A percentile compares a stretch with the other conserved stretches of the same genome.
phyloP scores from a whole-genome alignment of 2,797 vertebrate genomes.

The Nasua narica region DNA sequence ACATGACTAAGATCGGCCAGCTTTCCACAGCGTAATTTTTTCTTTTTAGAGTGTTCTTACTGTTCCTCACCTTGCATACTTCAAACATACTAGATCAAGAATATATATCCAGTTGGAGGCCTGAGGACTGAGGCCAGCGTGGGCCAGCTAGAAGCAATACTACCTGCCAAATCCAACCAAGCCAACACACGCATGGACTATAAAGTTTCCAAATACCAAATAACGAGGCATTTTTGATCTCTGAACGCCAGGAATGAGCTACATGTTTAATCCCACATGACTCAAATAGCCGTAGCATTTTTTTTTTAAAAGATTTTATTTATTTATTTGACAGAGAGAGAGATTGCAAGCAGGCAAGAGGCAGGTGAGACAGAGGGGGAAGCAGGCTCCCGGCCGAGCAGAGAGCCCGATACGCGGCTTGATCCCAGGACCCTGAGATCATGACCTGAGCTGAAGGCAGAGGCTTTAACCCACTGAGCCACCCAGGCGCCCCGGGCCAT shows the following conservation, averaged over 20 bases:
- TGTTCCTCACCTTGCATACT: not conserved
- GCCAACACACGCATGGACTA: not conserved
- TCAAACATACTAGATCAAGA: not conserved
- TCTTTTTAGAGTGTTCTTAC: not conserved
- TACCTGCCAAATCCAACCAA: slow-evolving; percentile 40
- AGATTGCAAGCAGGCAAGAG: too few species aligned
- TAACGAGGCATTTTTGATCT: slow-evolving; percentile 24
- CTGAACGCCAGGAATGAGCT: not conserved
- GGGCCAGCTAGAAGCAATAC: not conserved
- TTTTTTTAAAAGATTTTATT: not conserved
- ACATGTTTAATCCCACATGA: slow-evolving; percentile 17
- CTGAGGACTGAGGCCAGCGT: not conserved
- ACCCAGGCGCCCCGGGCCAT: too few species aligned
- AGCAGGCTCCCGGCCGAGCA: too few species aligned
- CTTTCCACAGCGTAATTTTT: slow-evolving; percentile 16
- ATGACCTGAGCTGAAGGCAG: too few species aligned
- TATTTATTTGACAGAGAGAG: too few species aligned
- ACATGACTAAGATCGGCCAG: not conserved
- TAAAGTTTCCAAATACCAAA: slow-evolving; percentile 47
- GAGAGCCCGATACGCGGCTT: too few species aligned
- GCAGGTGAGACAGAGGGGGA: too few species aligned
- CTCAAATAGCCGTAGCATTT: not conserved
- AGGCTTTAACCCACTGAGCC: too few species aligned
- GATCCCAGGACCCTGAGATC: too few species aligned
- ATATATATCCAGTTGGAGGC: not conserved